Percentiles rank a stretch among this genome's conserved stretches.
Conservation (phyloP, 2,113 vertebrate genomes). For the Burhinus bistriatus region DNA sequence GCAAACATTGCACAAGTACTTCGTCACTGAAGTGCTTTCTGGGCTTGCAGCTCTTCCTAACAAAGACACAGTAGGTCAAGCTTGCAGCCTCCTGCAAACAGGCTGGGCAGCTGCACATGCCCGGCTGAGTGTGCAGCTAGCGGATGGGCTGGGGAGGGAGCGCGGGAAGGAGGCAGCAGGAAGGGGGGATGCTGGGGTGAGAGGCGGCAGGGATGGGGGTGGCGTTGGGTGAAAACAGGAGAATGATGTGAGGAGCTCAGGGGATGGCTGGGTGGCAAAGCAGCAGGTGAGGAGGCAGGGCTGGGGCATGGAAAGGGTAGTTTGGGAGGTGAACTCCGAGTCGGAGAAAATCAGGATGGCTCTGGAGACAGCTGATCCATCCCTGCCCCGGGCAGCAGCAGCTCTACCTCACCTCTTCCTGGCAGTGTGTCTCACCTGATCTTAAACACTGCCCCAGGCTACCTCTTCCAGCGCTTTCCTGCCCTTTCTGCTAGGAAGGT, state of each 20-base stretch:
- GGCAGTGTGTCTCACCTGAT: neutral
- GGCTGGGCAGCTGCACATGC: neutral
- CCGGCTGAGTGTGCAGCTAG: neutral
- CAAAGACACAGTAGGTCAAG: neutral
- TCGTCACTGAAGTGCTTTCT: neutral
- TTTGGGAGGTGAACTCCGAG: fast-evolving
- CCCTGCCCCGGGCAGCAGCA: neutral
- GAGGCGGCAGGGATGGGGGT: neutral
- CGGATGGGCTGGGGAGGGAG: neutral
- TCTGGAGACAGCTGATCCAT: neutral
- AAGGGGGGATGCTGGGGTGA: neutral
- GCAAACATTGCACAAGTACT: neutral
- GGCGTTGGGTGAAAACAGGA: neutral
- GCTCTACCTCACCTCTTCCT: neutral
- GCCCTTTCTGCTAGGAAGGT: neutral
- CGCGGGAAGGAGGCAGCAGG: neutral
- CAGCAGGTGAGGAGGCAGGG: neutral
- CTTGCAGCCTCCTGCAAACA: neutral
- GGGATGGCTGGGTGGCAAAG: neutral
- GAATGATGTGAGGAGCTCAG: neutral
- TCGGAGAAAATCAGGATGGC: neutral
- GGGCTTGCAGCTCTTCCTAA: neutral
- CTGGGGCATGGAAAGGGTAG: neutral
- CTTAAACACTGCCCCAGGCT: neutral
- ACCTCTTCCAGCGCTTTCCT: neutral